Evolutionary conservation across 2,888 invertebrate genomes (phyloP), one percentile per base, ranked within the genome.

Genomic region (Pollenia angustigena): DNA sequence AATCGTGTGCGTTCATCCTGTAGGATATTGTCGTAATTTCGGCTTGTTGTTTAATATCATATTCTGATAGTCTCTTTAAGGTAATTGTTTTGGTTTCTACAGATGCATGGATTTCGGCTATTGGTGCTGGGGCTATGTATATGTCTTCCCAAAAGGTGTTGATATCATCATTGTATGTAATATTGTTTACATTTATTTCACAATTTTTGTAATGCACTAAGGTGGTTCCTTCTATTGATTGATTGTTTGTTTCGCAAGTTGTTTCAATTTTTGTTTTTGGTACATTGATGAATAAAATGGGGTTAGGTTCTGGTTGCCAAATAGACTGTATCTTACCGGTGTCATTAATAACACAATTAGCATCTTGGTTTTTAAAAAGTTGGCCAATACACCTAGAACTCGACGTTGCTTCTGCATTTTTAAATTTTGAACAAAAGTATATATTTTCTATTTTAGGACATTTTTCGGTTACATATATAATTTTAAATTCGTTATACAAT

Each of bases 201-300:
- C 72, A 74, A 46, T 74, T 32, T 18, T 74, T 74, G 60, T 74
- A 74, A 60, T 74, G 72, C 48, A 74, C 32, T 72, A 72, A n/a
- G 44, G 14, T 44, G 40, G 71, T 71, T n/a, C 71, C 71, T 12
- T 71, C 56, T 16, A 71, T 46, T 16, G 44, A 72, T 11, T 72
- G 16, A 10, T 72, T 72, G 56, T 56, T 44, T 14, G 58, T 44
- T 16, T 56, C 23, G 44, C 72, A 72, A 58, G 58, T 72, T 6
- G 46, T 58, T 14, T 56, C 56, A 12, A 74, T 74, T 48, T 46
- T 46, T 48, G 58, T 74, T 74, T 71, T 56, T 18, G 56, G 44
- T 54, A 58, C 46, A 23, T 56, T 72, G 23, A 16, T 8, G 44
- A 56, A 72, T 72, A 72, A 23, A 44, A 72, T 72, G 16, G 56